Percentiles rank a stretch among this genome's conserved stretches.
These are phyloP conservation scores for Elmis aenea DNA, from an alignment of 2,888 invertebrate genomes.

Conservation along the genomic window DNA sequence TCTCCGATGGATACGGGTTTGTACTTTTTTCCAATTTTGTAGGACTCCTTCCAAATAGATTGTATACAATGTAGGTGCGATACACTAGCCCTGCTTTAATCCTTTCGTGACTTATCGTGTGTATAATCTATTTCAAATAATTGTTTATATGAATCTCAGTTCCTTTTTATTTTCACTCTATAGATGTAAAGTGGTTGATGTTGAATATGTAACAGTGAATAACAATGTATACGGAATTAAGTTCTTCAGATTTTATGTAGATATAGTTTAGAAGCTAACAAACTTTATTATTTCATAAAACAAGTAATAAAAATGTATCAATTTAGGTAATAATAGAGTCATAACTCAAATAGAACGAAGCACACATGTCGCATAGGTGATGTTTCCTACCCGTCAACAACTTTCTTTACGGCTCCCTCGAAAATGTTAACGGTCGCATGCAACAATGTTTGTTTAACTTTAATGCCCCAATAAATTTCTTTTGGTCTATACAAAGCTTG, in stretches of 20 bases:
- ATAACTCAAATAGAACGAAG: not conserved
- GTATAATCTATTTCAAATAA: too few relatives aligned
- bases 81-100: too few relatives aligned
- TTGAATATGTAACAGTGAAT: too few relatives aligned
- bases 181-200: too few relatives aligned
- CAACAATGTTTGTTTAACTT: slow-evolving; percentile 23
- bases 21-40: too few relatives aligned
- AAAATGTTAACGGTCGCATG: slow-evolving; percentile 20
- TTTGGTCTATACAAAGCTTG: slow-evolving; percentile 15
- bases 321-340: not conserved
- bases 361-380: not conserved
- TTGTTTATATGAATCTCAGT: too few relatives aligned
- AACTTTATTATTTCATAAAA: slow-evolving; percentile 17
- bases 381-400: slow-evolving; percentile 3
- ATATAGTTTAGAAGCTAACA: slow-evolving; percentile 8
- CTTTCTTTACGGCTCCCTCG: slow-evolving; percentile 10
- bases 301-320: slow-evolving; percentile 10
- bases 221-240: too few relatives aligned
- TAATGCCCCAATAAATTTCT: slow-evolving; percentile 22
- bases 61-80: too few relatives aligned
- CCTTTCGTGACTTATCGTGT: too few relatives aligned
- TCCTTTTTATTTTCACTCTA: too few relatives aligned
- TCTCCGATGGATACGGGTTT: too few relatives aligned
- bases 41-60: too few relatives aligned
- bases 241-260: slow-evolving; percentile 9